Conservation (phyloP, 2,797 vertebrate species). For the Lithobates pipiens region DNA sequence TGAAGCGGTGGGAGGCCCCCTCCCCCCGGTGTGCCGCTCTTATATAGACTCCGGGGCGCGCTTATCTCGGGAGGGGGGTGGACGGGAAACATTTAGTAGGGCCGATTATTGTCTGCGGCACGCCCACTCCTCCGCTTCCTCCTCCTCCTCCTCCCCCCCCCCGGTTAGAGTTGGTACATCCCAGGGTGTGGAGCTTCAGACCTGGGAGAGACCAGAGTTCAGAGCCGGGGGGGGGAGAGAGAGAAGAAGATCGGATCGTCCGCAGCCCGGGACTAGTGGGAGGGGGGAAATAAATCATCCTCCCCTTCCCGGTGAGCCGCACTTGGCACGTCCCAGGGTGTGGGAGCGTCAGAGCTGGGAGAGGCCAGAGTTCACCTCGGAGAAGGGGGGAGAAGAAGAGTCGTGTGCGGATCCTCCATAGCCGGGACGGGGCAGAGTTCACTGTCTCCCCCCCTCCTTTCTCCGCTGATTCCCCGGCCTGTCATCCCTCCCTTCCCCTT, state of each 20-base stretch:
- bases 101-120: constrained; percentile 31
- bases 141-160: neutral
- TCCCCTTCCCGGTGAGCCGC: neutral
- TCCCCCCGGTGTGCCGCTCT: neutral
- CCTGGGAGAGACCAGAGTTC: constrained; percentile 28
- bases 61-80: neutral
- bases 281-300: neutral
- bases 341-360: constrained; percentile 35
- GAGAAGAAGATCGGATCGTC: neutral
- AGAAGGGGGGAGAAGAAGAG: neutral
- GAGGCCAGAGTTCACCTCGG: constrained; percentile 10
- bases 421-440: neutral
- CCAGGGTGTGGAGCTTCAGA: constrained; percentile 41
- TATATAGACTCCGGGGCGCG: constrained; percentile 1
- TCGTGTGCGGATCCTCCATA: neutral
- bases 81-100: neutral
- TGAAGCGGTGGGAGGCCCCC: constrained; percentile 46
- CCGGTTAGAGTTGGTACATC: constrained; percentile 18
- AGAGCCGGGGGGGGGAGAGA: neutral
- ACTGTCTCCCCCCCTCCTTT: too few species aligned
- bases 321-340: constrained; percentile 39
- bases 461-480: neutral
- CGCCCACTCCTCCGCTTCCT: constrained; percentile 3
- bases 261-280: neutral
- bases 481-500: neutral